Evolutionary conservation across 2,888 invertebrate genomes (phyloP), one percentile per base, ranked within the genome.

Genomic region (Vannuccia rotundouncinata): DNA sequence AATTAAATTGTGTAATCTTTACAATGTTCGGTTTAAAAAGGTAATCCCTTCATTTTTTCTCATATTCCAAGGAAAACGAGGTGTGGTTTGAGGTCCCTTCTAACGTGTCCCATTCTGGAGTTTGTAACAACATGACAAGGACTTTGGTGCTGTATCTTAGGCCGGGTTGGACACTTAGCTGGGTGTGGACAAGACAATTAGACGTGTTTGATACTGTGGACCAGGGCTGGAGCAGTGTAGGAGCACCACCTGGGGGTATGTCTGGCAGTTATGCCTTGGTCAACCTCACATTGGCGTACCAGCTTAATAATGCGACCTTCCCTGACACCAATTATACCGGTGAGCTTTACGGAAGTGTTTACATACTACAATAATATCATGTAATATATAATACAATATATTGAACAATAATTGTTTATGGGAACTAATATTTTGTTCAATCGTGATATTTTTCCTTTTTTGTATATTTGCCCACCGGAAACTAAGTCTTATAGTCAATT

Each of bases 221-320:
- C 17, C 27, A 60, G 1, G 78, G 78, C n/a, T 78, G 78, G 78
- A 78, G 78, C 60, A 59, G 59, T 25, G 78, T 78, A 1, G 78
- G 78, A 10, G 78, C 78, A n/a, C 78, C 78, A 2, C 59, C 78
- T 1, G 66, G 66, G 13, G 66, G 59, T 1, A 30, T 60, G 1
- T 78, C 78, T 1, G 78, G 78, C 25, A 78, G 59, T n/a, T 78
- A 78, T 66, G 66, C 78, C 10, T 28, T 78, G 60, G 59, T 60
- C n/a, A 78, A 59, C n/a, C 45, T 78, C 28, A 25, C 27, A 5
- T 27, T 78, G n/a, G 28, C 25, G 2, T 66, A 66, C 66, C 2
- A 5, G 13, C 10, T 66, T 2, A 13, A 17, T 27, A 66, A 66
- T 22, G 10, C 5, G 45, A 22, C 66, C 22, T 66, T 66, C 66